These are phyloP conservation scores for Eunapius fragilis DNA, from an alignment of 37 sponge, comb jelly and placozoan genomes.

Conservation along the genomic window DNA sequence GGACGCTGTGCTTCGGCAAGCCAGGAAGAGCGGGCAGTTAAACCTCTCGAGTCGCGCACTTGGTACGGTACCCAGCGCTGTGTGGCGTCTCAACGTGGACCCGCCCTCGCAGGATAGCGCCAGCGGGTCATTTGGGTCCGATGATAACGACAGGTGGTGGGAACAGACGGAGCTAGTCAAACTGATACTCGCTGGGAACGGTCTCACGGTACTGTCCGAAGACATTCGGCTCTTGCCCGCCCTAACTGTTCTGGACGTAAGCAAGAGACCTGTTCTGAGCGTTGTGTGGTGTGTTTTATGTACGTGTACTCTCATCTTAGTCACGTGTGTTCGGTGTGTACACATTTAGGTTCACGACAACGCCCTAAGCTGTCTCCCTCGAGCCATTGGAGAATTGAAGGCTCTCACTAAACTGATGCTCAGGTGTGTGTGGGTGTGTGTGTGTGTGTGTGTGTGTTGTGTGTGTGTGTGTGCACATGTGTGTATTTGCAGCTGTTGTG, in stretches of 20 bases:
- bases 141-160: slow-evolving; percentile 74
- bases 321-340: too few species aligned
- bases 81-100: slow-evolving; percentile 75
- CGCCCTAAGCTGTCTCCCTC: slow-evolving; percentile 51
- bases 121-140: slow-evolving; percentile 6
- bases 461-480: background rate
- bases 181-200: slow-evolving; percentile 75
- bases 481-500: background rate
- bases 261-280: background rate
- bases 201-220: slow-evolving; percentile 67
- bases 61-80: slow-evolving; percentile 48
- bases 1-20: slow-evolving; percentile 64
- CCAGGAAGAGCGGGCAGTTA: slow-evolving; percentile 77
- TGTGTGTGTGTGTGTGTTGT: background rate
- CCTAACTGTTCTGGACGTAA: slow-evolving; percentile 74
- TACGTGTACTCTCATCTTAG: too few species aligned
- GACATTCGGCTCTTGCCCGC: slow-evolving; percentile 61
- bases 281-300: too few species aligned
- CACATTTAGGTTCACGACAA: slow-evolving; percentile 69
- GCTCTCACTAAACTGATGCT: slow-evolving; percentile 61
- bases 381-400: slow-evolving; percentile 56
- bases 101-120: background rate
- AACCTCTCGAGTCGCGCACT: slow-evolving; percentile 73
- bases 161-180: slow-evolving; percentile 79
- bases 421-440: slow-evolving; percentile 45